Conservation (phyloP, 1,140 invertebrate species). For the Drosophila persimilis region DNA sequence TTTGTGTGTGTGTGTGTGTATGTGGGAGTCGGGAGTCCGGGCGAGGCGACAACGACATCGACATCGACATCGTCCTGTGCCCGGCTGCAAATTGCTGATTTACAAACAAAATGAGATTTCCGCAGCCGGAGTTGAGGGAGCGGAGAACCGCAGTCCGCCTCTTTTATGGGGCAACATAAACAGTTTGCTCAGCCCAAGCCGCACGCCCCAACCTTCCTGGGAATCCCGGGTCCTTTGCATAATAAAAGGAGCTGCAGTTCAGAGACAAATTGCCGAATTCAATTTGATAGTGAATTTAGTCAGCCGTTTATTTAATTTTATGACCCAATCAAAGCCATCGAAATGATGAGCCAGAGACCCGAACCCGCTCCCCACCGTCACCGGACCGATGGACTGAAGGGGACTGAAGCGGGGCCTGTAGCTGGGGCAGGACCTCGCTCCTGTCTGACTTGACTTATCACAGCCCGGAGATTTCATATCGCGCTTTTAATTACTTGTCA, state of each 20-base stretch:
- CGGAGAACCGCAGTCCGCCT: conserved; percentile 39
- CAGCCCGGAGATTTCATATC: conserved; percentile 31
- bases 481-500: conserved; percentile 70
- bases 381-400: too few relatives aligned
- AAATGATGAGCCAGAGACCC: conserved; percentile 6
- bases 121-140: conserved; percentile 9
- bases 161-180: conserved; percentile 65
- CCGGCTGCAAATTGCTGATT: conserved; percentile 78
- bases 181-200: conserved; percentile 40
- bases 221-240: conserved; percentile 53
- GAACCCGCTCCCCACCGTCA: too few relatives aligned
- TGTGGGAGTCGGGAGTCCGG: conserved; percentile 2
- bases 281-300: conserved; percentile 77
- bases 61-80: conserved; percentile 57
- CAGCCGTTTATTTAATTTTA: conserved; percentile 77
- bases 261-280: conserved; percentile 77
- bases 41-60: conserved; percentile 40
- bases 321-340: conserved; percentile 57
- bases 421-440: too few relatives aligned
- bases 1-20: conserved; percentile 11
- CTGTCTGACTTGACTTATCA: conserved; percentile 18
- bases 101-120: conserved; percentile 80
- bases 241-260: conserved; percentile 57
- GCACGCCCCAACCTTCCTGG: not conserved
- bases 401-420: not conserved